Percentiles rank a stretch among this genome's conserved stretches.
Conservation (phyloP, 2,888 invertebrate genomes). For the Heliconius aoede region DNA sequence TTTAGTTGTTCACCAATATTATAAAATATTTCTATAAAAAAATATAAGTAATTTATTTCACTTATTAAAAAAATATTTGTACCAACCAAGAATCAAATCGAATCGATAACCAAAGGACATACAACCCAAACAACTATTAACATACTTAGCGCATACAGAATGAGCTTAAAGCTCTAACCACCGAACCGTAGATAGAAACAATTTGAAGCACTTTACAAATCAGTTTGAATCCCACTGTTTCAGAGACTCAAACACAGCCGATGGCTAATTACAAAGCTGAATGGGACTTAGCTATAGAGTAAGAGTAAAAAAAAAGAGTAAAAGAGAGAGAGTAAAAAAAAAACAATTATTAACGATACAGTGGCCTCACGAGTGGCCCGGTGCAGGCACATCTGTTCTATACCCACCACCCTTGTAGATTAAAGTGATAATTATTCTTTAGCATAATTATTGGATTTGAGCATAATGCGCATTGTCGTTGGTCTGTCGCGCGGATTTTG, state of each 20-base stretch:
- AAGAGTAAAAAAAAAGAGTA: conserved; percentile 44
- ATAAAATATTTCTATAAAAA: background rate
- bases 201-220: conserved; percentile 56
- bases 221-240: conserved; percentile 58
- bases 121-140: background rate
- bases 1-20: background rate
- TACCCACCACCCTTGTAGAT: conserved; percentile 67
- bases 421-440: conserved; percentile 81
- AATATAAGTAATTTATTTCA: no score
- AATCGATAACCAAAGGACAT: background rate
- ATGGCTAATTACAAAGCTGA: conserved; percentile 81
- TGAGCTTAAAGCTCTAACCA: conserved; percentile 30
- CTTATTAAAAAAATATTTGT: background rate
- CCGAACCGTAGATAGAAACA: conserved; percentile 39
- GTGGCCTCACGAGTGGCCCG: conserved; percentile 80
- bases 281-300: conserved; percentile 71
- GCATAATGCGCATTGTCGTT: conserved; percentile 56
- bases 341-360: conserved; percentile 81
- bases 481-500: conserved; percentile 42
- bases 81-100: background rate
- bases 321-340: conserved; percentile 66
- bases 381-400: conserved; percentile 80
- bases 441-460: conserved; percentile 81
- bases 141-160: conserved; percentile 24
- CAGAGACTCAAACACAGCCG: conserved; percentile 73